Conservation (phyloP, 2,797 vertebrate genomes). For the Lophius americanus region DNA sequence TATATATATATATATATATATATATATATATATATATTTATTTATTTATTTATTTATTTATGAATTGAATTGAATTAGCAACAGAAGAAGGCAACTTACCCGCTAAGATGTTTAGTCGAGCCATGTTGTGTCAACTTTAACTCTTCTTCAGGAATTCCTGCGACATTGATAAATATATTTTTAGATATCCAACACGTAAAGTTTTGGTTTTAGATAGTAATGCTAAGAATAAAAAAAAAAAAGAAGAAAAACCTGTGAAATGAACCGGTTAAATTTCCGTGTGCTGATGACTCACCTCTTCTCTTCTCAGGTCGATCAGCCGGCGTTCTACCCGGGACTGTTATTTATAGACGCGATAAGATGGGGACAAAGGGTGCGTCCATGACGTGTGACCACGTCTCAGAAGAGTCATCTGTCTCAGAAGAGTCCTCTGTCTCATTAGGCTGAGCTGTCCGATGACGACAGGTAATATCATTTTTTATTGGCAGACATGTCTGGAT, state of each 20-base stretch:
- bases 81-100: constrained; percentile 41
- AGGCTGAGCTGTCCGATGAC: neutral
- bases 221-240: neutral
- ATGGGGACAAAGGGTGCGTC: constrained; percentile 32
- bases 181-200: too few species aligned
- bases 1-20: too few species aligned
- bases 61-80: neutral
- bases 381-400: neutral
- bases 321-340: neutral
- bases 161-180: constrained; percentile 3
- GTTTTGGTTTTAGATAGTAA: neutral
- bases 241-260: neutral
- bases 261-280: too few species aligned
- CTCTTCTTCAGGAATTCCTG: constrained; percentile 1
- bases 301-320: constrained; percentile 2
- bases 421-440: too few species aligned
- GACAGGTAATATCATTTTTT: constrained; percentile 11
- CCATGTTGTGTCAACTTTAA: constrained; percentile 41
- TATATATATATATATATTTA: too few species aligned
- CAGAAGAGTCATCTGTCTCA: too few species aligned
- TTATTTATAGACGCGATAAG: constrained; percentile 45
- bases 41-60: neutral
- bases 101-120: constrained; percentile 43
- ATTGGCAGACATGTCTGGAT: constrained; percentile 5
- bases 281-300: constrained; percentile 26